phyloP scores from a whole-genome alignment of 2,113 vertebrate species.

The Plecotus auritus region DNA sequence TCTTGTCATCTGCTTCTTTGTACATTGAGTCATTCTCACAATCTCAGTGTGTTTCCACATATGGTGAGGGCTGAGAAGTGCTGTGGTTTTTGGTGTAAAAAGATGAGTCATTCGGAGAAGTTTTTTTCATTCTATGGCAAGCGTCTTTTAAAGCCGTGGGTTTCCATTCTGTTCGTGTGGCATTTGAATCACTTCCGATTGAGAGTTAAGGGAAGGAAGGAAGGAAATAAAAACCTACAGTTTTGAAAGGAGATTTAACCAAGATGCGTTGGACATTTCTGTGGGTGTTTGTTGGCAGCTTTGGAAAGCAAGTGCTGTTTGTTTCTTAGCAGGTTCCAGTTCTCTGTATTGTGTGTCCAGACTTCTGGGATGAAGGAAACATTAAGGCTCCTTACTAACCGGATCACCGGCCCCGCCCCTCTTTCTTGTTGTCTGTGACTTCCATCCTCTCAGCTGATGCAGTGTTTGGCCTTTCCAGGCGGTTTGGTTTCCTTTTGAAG shows the following conservation, averaged over 20 bases:
- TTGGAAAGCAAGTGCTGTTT: background rate
- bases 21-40: background rate
- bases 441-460: background rate
- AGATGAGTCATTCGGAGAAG: background rate
- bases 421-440: background rate
- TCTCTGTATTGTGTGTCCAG: background rate
- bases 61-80: background rate
- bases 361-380: background rate
- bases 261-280: rapidly evolving
- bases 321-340: background rate
- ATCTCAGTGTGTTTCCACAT: background rate
- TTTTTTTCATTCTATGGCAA: background rate
- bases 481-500: background rate
- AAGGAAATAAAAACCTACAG: background rate
- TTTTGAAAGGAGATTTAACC: background rate
- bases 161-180: background rate
- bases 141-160: background rate
- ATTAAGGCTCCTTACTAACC: background rate
- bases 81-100: background rate
- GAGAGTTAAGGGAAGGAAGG: background rate
- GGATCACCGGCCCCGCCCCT: rapidly evolving
- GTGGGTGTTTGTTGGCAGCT: background rate
- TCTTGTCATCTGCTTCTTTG: background rate
- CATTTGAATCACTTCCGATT: background rate
- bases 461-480: background rate